Evolutionary conservation across 2,888 invertebrate species (phyloP).

Genomic region (Campopleginae sp.): DNA sequence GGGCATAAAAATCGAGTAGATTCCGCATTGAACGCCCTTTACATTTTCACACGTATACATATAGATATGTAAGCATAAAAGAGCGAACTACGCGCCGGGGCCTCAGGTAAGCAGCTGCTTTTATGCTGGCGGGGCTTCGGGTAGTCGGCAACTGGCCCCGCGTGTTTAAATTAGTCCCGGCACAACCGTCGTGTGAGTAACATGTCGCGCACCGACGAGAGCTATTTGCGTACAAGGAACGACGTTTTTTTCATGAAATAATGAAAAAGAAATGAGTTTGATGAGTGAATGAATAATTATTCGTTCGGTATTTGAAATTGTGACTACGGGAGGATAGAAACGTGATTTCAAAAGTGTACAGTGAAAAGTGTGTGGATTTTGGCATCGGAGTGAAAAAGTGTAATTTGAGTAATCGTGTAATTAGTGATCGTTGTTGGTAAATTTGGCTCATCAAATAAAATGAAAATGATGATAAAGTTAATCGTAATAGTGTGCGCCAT

Average conservation of each 20-base stretch:
- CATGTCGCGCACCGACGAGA: constrained; percentile 70
- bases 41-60: constrained; percentile 9
- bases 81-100: constrained; percentile 41
- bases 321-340: neutral
- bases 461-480: constrained; percentile 76
- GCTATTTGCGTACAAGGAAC: constrained; percentile 23
- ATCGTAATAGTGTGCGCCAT: constrained; percentile 71
- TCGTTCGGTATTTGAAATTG: neutral
- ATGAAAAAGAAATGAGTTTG: neutral
- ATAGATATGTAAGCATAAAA: constrained; percentile 25
- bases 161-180: constrained; percentile 83
- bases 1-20: neutral
- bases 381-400: constrained; percentile 31
- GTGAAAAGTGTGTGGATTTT: neutral
- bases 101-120: constrained; percentile 67
- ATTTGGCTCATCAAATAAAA: neutral
- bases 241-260: neutral
- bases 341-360: neutral
- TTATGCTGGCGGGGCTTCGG: constrained; percentile 59
- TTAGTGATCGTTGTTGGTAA: neutral
- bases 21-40: neutral
- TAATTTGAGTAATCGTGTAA: neutral
- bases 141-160: constrained; percentile 71
- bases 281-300: neutral
- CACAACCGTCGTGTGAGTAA: constrained; percentile 82